Base-by-base conservation (phyloP, 2,888 invertebrate species). In the Tillus elongatus region DNA sequence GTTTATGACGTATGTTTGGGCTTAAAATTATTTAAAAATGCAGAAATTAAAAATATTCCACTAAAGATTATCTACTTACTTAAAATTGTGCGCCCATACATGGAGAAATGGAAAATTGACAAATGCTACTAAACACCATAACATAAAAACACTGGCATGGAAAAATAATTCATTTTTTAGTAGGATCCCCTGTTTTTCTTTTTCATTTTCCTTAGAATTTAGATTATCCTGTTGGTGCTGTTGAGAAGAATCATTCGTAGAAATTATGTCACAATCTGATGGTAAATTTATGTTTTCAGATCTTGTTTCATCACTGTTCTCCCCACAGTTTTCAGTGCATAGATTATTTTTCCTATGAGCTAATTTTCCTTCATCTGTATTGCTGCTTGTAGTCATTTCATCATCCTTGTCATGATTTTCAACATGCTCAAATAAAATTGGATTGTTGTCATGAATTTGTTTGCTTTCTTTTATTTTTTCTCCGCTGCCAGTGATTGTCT, bases 21-120 rank as follows among this genome's bases (percentile, higher is more conserved):
- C n/a, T n/a, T n/a, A n/a, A n/a, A n/a, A n/a, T n/a, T n/a, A n/a
- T n/a, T n/a, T n/a, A n/a, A n/a, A n/a, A n/a, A n/a, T n/a, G 29
- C 29, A 29, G 10, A 29, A 33, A 33, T 29, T 11, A 24, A 16
- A 33, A 33, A 4, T 27, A n/a, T 4, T 29, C 15, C 28, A 35
- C 12, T 29, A 26, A 16, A 15, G 27, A 37, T 13, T n/a, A 36
- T 29, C 31, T 12, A 68, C 70, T 71, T 70, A 86, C 85, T 75
- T 75, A 51, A 79, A 83, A 67, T 82, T 84, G 54, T 78, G 79
- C 0, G 85, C 81, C 88, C 88, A 89, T 3, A 84, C 81, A 28
- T 88, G 59, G 10, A 81, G 72, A 28, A 78, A 74, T 0, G 88
- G 87, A 8, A 81, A 47, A 62, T 82, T 83, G 26, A 85, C 64